Percentiles rank a stretch among this genome's conserved stretches.
Evolutionary conservation across 1,140 invertebrate genomes (phyloP).

Genomic region (Pogonomyrmex californicus): DNA sequence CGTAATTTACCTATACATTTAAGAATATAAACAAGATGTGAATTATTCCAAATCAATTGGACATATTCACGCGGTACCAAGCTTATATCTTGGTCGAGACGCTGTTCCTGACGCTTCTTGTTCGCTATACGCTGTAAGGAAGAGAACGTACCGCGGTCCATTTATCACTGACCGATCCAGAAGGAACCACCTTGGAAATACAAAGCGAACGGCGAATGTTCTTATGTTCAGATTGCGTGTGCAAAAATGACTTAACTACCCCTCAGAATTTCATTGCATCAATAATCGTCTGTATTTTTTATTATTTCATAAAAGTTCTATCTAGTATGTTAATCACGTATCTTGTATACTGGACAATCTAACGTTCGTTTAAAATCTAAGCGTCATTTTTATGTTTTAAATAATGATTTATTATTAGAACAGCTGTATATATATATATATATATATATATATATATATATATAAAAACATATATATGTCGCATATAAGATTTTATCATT

Average conservation of each 20-base stretch:
- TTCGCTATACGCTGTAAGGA: conserved; percentile 64
- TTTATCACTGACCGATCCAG: conserved; percentile 81
- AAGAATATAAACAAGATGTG: conserved; percentile 4
- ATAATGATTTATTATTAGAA: background rate
- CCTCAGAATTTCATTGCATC: conserved; percentile 62
- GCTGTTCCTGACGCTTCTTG: conserved; percentile 73
- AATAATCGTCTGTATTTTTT: background rate
- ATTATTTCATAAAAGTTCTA: background rate
- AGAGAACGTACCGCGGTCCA: conserved; percentile 69
- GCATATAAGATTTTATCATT: background rate
- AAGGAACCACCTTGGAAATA: conserved; percentile 73
- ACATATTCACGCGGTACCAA: conserved; percentile 41
- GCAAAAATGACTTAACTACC: conserved; percentile 63
- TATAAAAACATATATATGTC: too few relatives aligned
- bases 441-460: too few relatives aligned
- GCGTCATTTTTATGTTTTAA: background rate
- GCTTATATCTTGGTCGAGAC: conserved; percentile 73
- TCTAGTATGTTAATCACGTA: too few relatives aligned
- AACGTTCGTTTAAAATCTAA: background rate
- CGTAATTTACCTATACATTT: background rate
- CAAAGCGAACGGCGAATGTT: conserved; percentile 74
- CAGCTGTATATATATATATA: too few relatives aligned
- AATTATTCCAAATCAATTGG: conserved; percentile 57
- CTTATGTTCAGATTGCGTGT: conserved; percentile 36
- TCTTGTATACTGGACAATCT: background rate